Evolutionary conservation across 1,140 invertebrate genomes (phyloP).

Genomic region (Lepidostoma basale): DNA sequence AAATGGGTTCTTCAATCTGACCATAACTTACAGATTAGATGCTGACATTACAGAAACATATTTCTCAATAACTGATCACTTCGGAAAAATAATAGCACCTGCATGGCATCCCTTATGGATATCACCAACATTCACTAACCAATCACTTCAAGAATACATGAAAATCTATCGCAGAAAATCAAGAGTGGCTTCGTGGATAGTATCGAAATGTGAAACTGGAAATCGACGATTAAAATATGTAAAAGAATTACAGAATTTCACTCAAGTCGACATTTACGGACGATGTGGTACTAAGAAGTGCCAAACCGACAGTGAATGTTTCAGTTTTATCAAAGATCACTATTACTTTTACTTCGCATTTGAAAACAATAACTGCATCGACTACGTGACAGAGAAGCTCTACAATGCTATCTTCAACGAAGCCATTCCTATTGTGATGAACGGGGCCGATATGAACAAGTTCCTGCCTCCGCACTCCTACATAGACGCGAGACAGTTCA

Average conservation of each 20-base stretch:
- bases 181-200: slow-evolving; percentile 65
- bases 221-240: slow-evolving; percentile 62
- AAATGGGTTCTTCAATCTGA: slow-evolving; percentile 61
- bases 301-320: slow-evolving; percentile 50
- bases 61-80: slow-evolving; percentile 52
- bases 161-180: slow-evolving; percentile 11
- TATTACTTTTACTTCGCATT: slow-evolving; percentile 72
- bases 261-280: slow-evolving; percentile 71
- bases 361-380: slow-evolving; percentile 64
- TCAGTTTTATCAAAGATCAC: slow-evolving; percentile 53
- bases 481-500: slow-evolving; percentile 58
- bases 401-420: slow-evolving; percentile 51
- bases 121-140: slow-evolving; percentile 21
- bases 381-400: slow-evolving; percentile 68
- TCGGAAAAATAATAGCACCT: slow-evolving; percentile 46
- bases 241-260: slow-evolving; percentile 59
- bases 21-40: slow-evolving; percentile 67
- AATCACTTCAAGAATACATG: slow-evolving; percentile 40
- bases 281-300: slow-evolving; percentile 58
- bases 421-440: slow-evolving; percentile 65
- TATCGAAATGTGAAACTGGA: slow-evolving; percentile 64
- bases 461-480: slow-evolving; percentile 61
- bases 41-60: slow-evolving; percentile 69
- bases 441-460: slow-evolving; percentile 62
- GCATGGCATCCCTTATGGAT: not conserved